Evolutionary conservation across 2,113 vertebrate genomes (phyloP).

Genomic region (Marmota flaviventris): DNA sequence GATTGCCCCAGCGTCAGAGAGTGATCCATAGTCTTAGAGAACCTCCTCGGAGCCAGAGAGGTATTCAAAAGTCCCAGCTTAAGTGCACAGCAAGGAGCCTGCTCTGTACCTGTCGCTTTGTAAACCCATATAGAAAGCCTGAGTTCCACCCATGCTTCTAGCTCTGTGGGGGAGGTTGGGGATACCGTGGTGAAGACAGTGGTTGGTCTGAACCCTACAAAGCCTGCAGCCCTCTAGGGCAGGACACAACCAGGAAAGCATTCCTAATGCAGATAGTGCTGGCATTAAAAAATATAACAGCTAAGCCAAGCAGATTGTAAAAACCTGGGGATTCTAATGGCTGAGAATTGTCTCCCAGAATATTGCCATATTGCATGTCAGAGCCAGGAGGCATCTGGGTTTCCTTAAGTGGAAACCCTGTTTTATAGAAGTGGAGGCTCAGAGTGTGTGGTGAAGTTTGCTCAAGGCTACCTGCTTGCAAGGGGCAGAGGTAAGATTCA

Average conservation of each 20-base stretch:
- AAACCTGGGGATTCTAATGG: not conserved
- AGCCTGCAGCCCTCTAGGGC: rapidly evolving
- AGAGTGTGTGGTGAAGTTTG: not conserved
- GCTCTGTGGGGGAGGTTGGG: not conserved
- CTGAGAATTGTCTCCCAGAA: not conserved
- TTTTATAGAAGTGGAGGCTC: not conserved
- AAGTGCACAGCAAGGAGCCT: not conserved
- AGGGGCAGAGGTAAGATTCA: not conserved
- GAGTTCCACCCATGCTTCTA: not conserved
- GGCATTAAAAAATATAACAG: not conserved
- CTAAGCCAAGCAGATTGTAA: not conserved
- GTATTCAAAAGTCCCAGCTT: not conserved
- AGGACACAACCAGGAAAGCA: rapidly evolving
- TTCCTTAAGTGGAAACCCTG: not conserved
- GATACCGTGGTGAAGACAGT: rapidly evolving
- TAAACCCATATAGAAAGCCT: not conserved
- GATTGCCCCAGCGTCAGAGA: not conserved
- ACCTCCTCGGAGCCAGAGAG: not conserved
- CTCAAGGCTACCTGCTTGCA: not conserved
- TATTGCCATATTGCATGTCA: not conserved
- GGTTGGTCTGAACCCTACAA: not conserved
- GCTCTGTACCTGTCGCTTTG: not conserved
- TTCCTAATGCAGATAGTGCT: not conserved
- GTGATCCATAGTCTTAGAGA: not conserved
- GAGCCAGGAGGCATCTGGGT: not conserved